Base-by-base conservation (phyloP, 2,113 vertebrate species). In the Crocuta crocuta region DNA sequence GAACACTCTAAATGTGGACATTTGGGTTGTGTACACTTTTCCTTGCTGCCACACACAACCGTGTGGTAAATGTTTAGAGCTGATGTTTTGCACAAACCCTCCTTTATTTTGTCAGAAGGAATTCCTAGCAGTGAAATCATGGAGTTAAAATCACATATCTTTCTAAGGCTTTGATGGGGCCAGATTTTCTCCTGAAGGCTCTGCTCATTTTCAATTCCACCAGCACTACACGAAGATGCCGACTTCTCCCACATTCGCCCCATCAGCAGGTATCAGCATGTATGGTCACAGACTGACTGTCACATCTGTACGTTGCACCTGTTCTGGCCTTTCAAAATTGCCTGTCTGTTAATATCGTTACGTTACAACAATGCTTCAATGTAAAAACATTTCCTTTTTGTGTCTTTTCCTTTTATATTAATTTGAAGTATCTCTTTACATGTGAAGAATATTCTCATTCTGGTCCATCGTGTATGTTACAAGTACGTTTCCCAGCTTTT, bases 401-500 rank as follows among this genome's bases (percentile, higher is more conserved):
- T 80, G 2, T 45, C 45, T 70, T 78, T 84, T 61, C 71, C 45
- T 86, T 87, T 74, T 50, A 13, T 19, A 50, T 84, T 73, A 89
- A 81, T 95, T 94, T 58, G 28, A 92, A 97, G 63, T 73, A 31
- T 73, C 21, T 45, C 43, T 83, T 73, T 68, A 63, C 5, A 55
- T 65, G 76, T 55, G 61, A 87, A 90, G 55, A 5, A 74, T 53
- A 74, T n/a, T 63, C 48, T 55, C 39, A 70, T 58, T 92, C 48
- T 63, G n/a, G 21, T 23, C 26, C 39, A 10, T 74, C 23, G 3
- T 21, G 26, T 16, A 28, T 12, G 24, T 82, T 82, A 45, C 79
- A 81, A 61, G 55, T 71, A 89, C 83, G 39, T 81, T 94, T 89
- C 19, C 24, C 68, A 65, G 71, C 13, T 50, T 95, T 86, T 92